A percentile compares a stretch with the other conserved stretches of the same genome.
These are phyloP conservation scores for Nothura maculosa DNA, from an alignment of 2,797 vertebrate genomes.

Conservation along the genomic window DNA sequence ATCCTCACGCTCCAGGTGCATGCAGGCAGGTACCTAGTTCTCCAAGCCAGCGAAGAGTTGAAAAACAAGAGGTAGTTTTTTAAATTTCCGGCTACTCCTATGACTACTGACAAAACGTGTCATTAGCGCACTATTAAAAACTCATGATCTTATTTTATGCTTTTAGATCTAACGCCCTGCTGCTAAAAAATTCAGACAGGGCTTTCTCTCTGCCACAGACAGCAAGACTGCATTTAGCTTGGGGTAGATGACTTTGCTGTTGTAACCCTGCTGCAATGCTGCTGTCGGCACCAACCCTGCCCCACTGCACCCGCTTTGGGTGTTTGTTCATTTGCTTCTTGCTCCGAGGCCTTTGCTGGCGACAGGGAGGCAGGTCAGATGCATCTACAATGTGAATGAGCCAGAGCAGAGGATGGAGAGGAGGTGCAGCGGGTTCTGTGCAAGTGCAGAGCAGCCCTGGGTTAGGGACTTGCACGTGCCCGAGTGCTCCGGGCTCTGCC, in stretches of 20 bases:
- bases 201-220: background rate
- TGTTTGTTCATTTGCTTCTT: fast-evolving
- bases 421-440: background rate
- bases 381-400: background rate
- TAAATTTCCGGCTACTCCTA: background rate
- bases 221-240: fast-evolving
- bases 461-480: fast-evolving
- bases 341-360: fast-evolving
- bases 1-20: background rate
- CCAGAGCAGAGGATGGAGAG: background rate
- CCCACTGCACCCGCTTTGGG: background rate
- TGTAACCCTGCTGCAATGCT: background rate
- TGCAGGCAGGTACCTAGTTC: fast-evolving
- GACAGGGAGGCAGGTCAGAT: fast-evolving
- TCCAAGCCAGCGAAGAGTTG: fast-evolving
- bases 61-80: background rate
- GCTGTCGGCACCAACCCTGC: fast-evolving
- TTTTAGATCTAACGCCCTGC: background rate
- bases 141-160: fast-evolving
- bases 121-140: background rate
- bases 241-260: fast-evolving
- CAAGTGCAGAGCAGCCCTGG: background rate
- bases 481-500: background rate
- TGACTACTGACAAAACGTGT: fast-evolving
- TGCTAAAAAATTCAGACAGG: background rate